These are phyloP conservation scores for Lasioglossum figueresi DNA, from an alignment of 2,888 invertebrate species.

Conservation along the genomic window DNA sequence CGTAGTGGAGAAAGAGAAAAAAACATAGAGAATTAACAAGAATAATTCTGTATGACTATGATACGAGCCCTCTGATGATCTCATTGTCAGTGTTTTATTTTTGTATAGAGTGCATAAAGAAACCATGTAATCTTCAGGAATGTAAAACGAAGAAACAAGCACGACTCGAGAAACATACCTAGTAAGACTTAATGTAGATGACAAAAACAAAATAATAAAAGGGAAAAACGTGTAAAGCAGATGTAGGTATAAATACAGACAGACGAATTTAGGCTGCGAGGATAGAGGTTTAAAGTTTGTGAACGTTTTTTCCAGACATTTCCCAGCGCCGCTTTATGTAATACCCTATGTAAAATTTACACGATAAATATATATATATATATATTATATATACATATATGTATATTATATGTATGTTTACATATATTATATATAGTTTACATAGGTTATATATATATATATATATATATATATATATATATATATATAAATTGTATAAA, in stretches of 20 bases:
- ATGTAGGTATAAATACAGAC: conserved; percentile 61
- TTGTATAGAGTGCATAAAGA: conserved; percentile 80
- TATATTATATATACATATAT: conserved; percentile 52
- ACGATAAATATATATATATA: conserved; percentile 57
- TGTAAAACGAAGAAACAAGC: conserved; percentile 61
- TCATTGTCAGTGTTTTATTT: conserved; percentile 82
- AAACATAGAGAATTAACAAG: conserved; percentile 42
- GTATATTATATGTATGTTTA: conserved; percentile 32
- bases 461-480: conserved; percentile 33
- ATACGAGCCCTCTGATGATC: conserved; percentile 77
- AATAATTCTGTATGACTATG: conserved; percentile 75
- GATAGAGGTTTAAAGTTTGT: conserved; percentile 74
- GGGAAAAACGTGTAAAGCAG: conserved; percentile 47
- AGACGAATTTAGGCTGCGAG: conserved; percentile 75
- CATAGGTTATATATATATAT: conserved; percentile 26
- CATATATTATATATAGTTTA: conserved; percentile 59
- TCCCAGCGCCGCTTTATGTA: conserved; percentile 82
- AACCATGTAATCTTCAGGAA: conserved; percentile 74
- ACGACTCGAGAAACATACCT: conserved; percentile 41
- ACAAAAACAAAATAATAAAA: conserved; percentile 33
- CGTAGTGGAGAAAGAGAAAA: conserved; percentile 4
- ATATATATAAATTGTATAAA: conserved; percentile 69
- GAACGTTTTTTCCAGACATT: conserved; percentile 77
- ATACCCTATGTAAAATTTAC: conserved; percentile 78
- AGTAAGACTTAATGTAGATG: conserved; percentile 57